Conservation (phyloP, 2,888 invertebrate species). For the Leptopilina drosophilae region DNA sequence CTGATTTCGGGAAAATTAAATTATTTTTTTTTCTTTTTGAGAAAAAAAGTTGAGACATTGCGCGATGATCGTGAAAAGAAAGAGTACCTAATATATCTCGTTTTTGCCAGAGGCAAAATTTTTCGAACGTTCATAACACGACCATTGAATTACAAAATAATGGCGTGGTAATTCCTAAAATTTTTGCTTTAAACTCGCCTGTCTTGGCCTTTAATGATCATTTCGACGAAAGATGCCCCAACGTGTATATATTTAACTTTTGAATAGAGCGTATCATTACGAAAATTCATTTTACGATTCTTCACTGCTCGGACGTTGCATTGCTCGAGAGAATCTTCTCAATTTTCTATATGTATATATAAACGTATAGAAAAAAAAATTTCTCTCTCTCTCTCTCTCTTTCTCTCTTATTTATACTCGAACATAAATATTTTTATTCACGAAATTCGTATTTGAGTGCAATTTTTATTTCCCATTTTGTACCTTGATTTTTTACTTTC, state of each 20-base stretch:
- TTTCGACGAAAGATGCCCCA: constrained; percentile 54
- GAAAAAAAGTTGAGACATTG: neutral
- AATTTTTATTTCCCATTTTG: neutral
- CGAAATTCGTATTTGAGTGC: constrained; percentile 15
- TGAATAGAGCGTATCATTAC: constrained; percentile 62
- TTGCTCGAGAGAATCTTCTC: constrained; percentile 23
- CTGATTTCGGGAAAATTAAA: neutral
- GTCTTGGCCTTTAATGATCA: constrained; percentile 49
- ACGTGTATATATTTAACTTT: constrained; percentile 55
- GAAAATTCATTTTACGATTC: constrained; percentile 62
- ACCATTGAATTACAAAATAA: constrained; percentile 43
- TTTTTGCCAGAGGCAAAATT: neutral
- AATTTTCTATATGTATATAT: constrained; percentile 16
- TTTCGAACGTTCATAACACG: constrained; percentile 13
- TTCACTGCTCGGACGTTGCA: constrained; percentile 47
- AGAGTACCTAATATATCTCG: constrained; percentile 7
- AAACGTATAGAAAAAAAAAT: neutral
- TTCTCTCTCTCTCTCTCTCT: too few relatives aligned
- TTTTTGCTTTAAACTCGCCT: constrained; percentile 44
- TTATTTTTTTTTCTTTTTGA: neutral
- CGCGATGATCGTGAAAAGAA: neutral
- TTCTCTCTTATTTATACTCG: too few relatives aligned
- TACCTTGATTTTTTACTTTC: too few relatives aligned
- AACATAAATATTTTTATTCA: constrained; percentile 1
- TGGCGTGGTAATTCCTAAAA: constrained; percentile 58